These are phyloP conservation scores for Melipona quadrifasciata DNA, from an alignment of 1,140 invertebrate genomes.

Conservation along the genomic window DNA sequence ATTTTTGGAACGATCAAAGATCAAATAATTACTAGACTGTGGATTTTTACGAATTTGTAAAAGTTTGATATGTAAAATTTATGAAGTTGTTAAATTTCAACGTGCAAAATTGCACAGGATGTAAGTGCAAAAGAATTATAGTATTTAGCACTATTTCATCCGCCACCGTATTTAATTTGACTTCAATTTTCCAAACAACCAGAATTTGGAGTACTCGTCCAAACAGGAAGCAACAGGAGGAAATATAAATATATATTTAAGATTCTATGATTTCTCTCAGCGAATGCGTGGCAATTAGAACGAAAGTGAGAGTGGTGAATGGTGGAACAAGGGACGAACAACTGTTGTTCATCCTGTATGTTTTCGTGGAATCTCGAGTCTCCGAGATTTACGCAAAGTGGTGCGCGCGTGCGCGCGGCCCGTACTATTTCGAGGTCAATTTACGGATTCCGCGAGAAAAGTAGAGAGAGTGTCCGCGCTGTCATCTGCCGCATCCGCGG, in stretches of 20 bases:
- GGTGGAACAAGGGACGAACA: conserved; percentile 3
- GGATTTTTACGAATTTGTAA: too few species aligned
- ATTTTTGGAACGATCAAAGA: neutral
- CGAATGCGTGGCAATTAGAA: conserved; percentile 18
- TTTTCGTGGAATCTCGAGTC: conserved; percentile 43
- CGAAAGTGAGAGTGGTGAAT: neutral
- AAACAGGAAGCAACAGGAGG: too few species aligned
- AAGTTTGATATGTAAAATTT: too few species aligned
- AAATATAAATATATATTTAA: conserved; percentile 32
- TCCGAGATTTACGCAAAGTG: conserved; percentile 56
- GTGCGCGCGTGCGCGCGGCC: conserved; percentile 34
- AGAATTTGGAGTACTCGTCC: too few species aligned
- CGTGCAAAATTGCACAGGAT: too few species aligned
- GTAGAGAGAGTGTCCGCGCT: conserved; percentile 27
- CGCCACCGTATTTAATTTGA: too few species aligned
- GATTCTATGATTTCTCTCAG: conserved; percentile 33
- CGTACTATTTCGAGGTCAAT: conserved; percentile 73
- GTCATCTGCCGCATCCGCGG: conserved; percentile 24
- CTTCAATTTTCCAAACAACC: too few species aligned
- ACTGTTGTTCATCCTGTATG: conserved; percentile 11
- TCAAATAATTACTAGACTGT: neutral
- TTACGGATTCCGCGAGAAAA: conserved; percentile 70
- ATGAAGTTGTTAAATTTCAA: too few species aligned
- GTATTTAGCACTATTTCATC: too few species aligned
- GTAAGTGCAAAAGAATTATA: too few species aligned